Conservation (phyloP, 2,113 vertebrate genomes). For the Sisor rabdophorus region DNA sequence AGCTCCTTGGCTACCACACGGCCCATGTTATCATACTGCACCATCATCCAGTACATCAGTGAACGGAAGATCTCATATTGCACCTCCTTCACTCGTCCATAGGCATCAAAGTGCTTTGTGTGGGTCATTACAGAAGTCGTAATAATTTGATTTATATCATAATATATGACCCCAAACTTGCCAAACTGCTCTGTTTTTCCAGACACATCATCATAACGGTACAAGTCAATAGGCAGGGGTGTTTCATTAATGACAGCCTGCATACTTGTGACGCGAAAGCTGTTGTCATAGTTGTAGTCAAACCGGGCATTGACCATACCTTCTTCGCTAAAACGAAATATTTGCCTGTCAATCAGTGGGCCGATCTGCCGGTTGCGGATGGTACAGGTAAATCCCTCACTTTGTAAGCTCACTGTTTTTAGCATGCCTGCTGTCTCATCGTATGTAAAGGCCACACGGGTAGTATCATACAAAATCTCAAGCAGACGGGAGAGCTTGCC, state of each 20-base stretch:
- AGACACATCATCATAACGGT: slow-evolving; percentile 93
- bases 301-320: slow-evolving; percentile 97
- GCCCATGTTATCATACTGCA: slow-evolving; percentile 97
- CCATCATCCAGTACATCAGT: slow-evolving; percentile 98
- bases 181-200: slow-evolving; percentile 97
- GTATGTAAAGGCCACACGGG: slow-evolving; percentile 87
- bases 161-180: slow-evolving; percentile 98
- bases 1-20: slow-evolving; percentile 95
- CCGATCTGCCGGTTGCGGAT: slow-evolving; percentile 95
- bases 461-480: slow-evolving; percentile 91
- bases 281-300: slow-evolving; percentile 98
- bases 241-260: slow-evolving; percentile 97
- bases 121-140: slow-evolving; percentile 98
- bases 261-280: slow-evolving; percentile 98
- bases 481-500: slow-evolving; percentile 89
- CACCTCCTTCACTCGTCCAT: slow-evolving; percentile 93
- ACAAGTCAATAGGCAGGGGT: slow-evolving; percentile 91
- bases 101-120: slow-evolving; percentile 97
- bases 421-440: slow-evolving; percentile 92
- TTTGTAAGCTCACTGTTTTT: slow-evolving; percentile 92
- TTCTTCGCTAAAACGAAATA: slow-evolving; percentile 96
- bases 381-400: slow-evolving; percentile 91
- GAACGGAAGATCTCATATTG: slow-evolving; percentile 98
- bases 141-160: slow-evolving; percentile 97
- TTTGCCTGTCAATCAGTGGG: slow-evolving; percentile 93